Evolutionary conservation across 2,797 vertebrate species (phyloP).

Genomic region (Pogonophryne albipinna): DNA sequence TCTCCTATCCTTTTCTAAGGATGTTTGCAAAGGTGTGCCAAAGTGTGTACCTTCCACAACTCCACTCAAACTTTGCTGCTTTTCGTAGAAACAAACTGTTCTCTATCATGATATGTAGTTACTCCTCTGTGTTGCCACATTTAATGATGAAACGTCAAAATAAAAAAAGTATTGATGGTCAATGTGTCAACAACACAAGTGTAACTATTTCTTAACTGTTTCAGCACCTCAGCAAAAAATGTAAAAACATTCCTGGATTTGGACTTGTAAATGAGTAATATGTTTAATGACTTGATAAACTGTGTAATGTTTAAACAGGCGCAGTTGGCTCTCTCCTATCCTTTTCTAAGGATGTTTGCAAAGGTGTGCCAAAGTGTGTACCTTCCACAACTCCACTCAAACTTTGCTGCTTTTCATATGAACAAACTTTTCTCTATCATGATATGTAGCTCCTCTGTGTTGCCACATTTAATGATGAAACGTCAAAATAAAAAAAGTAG

Average conservation of each 20-base stretch:
- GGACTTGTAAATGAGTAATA: background rate
- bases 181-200: background rate
- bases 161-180: no score
- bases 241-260: no score
- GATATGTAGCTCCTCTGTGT: background rate
- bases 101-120: background rate
- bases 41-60: background rate
- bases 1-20: background rate
- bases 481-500: no score
- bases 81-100: no score
- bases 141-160: background rate
- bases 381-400: background rate
- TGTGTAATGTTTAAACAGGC: slow-evolving; percentile 23
- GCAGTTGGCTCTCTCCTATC: background rate
- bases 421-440: no score
- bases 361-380: slow-evolving; percentile 31
- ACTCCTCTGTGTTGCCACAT: background rate
- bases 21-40: slow-evolving; percentile 53
- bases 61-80: background rate
- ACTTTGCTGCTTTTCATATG: background rate
- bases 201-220: background rate
- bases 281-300: background rate
- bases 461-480: background rate
- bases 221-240: background rate
- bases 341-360: slow-evolving; percentile 30